Evolutionary conservation across 1,140 invertebrate species (phyloP), one percentile per base, ranked within the genome.

Genomic region (Philopotamus ludificatus): DNA sequence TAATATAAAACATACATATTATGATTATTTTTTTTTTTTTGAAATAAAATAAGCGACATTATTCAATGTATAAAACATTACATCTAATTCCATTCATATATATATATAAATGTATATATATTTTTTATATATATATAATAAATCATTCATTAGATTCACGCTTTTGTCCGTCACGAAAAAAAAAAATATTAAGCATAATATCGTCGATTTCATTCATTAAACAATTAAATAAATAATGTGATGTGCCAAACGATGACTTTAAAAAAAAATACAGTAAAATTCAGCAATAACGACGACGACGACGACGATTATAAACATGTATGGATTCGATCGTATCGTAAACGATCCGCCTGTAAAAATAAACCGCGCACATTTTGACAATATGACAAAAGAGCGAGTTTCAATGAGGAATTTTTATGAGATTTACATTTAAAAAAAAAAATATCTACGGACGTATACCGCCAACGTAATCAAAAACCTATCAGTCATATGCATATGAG

Each of bases 101-200:
- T 15, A 47, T 47, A 47, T 47, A 47, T 47, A 20, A 8, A 20
- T 47, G 16, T 47, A 20, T 47, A 47, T 47, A 47, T 47, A 47
- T 15, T 15, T 4, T 15, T 8, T 47, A 47, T 47, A 47, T 15
- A 47, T 47, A 15, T 8, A 20, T 47, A 47, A 8, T 47, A 8
- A n/a, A 15, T 8, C 45, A 49, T 49, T 21, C 4, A 15, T 15
- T 21, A 49, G 12, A 34, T 34, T 12, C 4, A 34, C 12, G 12
- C 12, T 34, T 7, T 7, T 34, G 28, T 12, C 28, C 4, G 4
- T 7, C 12, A 34, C 28, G 12, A 34, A 34, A 34, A 34, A 34
- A 4, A 34, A 34, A 7, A 34, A 34, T 34, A 34, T 12, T n/a
- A 34, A 12, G 12, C 28, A 34, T 7, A 34, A 34, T 34, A 12